These are phyloP conservation scores for Drosophila lacicola DNA, from an alignment of 2,888 invertebrate genomes.

Conservation along the genomic window DNA sequence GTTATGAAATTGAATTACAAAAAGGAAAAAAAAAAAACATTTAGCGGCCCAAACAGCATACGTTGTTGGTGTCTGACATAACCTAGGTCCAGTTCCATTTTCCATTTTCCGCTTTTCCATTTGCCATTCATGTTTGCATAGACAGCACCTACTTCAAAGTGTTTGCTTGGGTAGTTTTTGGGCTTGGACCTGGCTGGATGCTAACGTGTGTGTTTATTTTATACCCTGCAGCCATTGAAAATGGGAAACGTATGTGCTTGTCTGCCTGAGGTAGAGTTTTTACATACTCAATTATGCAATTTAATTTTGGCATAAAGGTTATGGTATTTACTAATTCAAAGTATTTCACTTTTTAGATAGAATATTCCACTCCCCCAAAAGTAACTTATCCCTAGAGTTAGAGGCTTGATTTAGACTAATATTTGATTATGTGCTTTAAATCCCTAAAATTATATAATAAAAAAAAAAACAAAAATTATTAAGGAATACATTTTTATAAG, in stretches of 20 bases:
- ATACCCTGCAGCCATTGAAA: slow-evolving; percentile 3
- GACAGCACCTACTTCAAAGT: slow-evolving; percentile 75
- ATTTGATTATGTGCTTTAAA: not conserved
- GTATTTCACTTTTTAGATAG: too few species aligned
- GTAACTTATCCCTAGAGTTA: not conserved
- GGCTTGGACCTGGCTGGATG: slow-evolving; percentile 33
- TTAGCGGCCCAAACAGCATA: slow-evolving; percentile 56
- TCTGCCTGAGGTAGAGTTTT: too few species aligned
- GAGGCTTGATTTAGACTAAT: not conserved
- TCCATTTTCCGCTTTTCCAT: slow-evolving; percentile 29
- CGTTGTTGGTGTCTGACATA: slow-evolving; percentile 6
- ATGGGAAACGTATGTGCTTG: not conserved
- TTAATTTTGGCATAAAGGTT: too few species aligned
- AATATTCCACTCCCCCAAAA: not conserved
- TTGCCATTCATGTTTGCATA: slow-evolving; percentile 63
- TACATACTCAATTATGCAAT: too few species aligned
- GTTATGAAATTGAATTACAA: slow-evolving; percentile 58
- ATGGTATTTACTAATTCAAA: too few species aligned
- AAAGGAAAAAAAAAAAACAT: slow-evolving; percentile 20
- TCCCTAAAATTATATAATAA: not conserved
- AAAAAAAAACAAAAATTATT: not conserved
- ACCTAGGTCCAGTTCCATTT: slow-evolving; percentile 24
- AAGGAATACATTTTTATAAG: too few species aligned
- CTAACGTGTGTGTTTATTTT: slow-evolving; percentile 18
- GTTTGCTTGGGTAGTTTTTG: slow-evolving; percentile 45